Evolutionary conservation across 2,113 vertebrate genomes (phyloP).

Genomic region (Oceanites oceanicus): DNA sequence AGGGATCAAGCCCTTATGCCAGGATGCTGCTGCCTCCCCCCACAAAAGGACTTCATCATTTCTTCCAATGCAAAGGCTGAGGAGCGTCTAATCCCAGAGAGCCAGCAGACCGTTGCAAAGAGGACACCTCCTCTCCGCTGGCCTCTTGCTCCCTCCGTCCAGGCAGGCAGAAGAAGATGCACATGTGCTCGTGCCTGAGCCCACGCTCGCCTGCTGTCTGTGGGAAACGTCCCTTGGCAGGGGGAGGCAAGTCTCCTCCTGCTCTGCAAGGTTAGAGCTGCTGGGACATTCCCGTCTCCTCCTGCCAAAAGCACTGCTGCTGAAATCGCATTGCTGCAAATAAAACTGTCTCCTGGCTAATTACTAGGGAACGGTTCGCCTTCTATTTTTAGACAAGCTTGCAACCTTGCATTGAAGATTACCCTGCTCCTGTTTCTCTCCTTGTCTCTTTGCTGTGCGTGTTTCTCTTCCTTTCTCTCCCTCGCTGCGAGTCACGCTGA

Average conservation of each 20-base stretch:
- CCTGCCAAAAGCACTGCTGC: constrained; percentile 33
- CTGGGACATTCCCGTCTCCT: constrained; percentile 5
- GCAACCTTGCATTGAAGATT: constrained; percentile 38
- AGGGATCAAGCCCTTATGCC: neutral
- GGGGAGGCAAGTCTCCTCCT: neutral
- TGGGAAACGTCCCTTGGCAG: neutral
- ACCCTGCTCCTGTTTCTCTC: neutral
- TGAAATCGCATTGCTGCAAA: constrained; percentile 26
- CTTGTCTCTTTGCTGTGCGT: neutral
- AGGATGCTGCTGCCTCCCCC: neutral
- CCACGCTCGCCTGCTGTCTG: fast-evolving
- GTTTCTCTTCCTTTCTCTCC: neutral
- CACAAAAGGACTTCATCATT: neutral
- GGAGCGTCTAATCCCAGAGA: neutral
- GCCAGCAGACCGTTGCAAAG: neutral
- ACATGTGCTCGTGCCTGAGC: neutral
- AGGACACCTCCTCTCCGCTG: neutral
- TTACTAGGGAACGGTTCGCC: neutral
- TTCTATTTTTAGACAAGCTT: constrained; percentile 62
- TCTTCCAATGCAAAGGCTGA: neutral
- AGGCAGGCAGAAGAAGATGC: neutral
- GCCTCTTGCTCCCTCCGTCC: neutral
- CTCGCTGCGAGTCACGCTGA: neutral
- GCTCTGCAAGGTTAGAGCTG: constrained; percentile 1
- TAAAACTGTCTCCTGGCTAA: constrained; percentile 40